These are phyloP conservation scores for Sisyra nigra DNA, from an alignment of 2,888 invertebrate species.

Conservation along the genomic window DNA sequence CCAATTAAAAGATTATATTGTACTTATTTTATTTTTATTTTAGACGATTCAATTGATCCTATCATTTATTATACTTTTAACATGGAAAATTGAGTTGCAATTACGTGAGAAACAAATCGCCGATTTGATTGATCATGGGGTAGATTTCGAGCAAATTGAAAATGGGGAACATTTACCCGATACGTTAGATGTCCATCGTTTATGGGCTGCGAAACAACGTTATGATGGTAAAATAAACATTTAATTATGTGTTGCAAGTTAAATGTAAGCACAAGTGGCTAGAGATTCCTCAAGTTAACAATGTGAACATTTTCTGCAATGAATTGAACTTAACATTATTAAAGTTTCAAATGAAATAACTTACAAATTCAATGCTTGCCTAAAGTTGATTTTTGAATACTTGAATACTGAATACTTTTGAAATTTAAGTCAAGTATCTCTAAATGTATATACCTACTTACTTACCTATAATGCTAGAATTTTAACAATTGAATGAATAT, in stretches of 20 bases:
- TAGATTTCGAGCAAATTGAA: background rate
- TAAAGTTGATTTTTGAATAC: too few species aligned
- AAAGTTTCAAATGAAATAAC: background rate
- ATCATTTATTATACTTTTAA: constrained; percentile 1
- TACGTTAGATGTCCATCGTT: constrained; percentile 2
- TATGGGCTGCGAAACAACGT: constrained; percentile 4
- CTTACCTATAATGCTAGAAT: too few species aligned
- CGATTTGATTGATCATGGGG: constrained; percentile 6
- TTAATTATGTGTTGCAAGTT: background rate
- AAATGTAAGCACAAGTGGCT: background rate
- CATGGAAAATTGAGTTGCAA: constrained; percentile 4
- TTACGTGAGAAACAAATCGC: constrained; percentile 6
- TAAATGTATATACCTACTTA: too few species aligned
- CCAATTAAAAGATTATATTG: background rate
- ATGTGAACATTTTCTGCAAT: background rate
- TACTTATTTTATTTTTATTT: background rate
- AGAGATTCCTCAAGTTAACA: background rate
- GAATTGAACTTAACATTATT: background rate
- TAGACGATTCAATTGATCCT: constrained; percentile 5
- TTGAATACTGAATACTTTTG: too few species aligned
- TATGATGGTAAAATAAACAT: constrained; percentile 3
- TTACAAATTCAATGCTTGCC: background rate
- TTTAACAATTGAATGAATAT: too few species aligned
- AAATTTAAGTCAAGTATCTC: too few species aligned
- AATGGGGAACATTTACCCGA: background rate